A percentile compares a stretch with the other conserved stretches of the same genome.
phyloP scores from a whole-genome alignment of 2,888 invertebrate genomes.

The Anthoptus insignis region DNA sequence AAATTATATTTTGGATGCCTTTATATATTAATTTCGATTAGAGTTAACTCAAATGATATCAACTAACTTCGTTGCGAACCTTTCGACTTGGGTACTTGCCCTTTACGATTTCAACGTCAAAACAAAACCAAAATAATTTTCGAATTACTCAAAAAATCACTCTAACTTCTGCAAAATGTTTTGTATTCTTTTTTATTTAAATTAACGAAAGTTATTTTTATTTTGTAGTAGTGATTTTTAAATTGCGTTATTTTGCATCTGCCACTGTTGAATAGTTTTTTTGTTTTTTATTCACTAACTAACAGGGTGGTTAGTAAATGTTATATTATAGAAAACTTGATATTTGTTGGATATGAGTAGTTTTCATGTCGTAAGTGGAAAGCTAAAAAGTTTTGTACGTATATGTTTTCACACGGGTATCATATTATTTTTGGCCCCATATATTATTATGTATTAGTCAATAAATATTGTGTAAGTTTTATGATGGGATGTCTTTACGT shows the following conservation, averaged over 20 bases:
- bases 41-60: background rate
- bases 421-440: slow-evolving; percentile 5
- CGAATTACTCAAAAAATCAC: background rate
- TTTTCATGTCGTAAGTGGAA: background rate
- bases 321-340: slow-evolving; percentile 13
- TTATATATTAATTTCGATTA: slow-evolving; percentile 14
- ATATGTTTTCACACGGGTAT: slow-evolving; percentile 14
- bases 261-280: slow-evolving; percentile 26
- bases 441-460: slow-evolving; percentile 15
- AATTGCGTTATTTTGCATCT: slow-evolving; percentile 29
- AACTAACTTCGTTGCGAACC: background rate
- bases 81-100: background rate
- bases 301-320: slow-evolving; percentile 47
- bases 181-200: background rate
- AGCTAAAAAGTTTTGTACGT: slow-evolving; percentile 11
- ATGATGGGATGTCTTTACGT: background rate
- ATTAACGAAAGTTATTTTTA: background rate
- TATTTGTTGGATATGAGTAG: background rate
- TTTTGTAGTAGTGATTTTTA: background rate
- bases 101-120: background rate
- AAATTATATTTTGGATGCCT: slow-evolving; percentile 37
- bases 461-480: slow-evolving; percentile 4
- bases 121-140: background rate
- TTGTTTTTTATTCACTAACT: slow-evolving; percentile 43
- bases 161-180: too few species aligned